Conservation (phyloP, 2,113 vertebrate genomes). For the Heptranchias perlo region DNA sequence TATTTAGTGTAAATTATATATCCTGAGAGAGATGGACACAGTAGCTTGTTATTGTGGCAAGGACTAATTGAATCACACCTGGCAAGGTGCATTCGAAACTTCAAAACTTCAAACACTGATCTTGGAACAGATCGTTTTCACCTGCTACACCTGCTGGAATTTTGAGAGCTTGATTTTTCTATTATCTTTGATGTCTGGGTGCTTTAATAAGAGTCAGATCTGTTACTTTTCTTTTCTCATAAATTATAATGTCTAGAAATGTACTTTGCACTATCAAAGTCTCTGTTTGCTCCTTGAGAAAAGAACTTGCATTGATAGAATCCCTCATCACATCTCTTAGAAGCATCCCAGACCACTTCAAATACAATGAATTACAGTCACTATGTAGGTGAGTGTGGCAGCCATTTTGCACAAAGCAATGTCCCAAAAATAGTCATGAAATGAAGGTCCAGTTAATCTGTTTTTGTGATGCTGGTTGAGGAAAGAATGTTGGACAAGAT, state of each 20-base stretch:
- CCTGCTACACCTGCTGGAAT: not conserved
- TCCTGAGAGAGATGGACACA: not conserved
- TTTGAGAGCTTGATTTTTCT: not conserved
- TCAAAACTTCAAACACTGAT: not conserved
- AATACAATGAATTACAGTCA: not conserved
- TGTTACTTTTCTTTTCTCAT: not conserved
- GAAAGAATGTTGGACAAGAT: not conserved
- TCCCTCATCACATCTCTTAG: not conserved
- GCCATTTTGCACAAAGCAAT: not conserved
- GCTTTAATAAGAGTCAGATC: not conserved
- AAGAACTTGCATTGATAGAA: not conserved
- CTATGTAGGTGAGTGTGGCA: not conserved
- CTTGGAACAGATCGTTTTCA: not conserved
- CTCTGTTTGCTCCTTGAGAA: not conserved
- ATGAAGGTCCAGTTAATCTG: not conserved
- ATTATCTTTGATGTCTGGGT: not conserved
- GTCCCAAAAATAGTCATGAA: not conserved
- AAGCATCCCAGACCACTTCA: not conserved
- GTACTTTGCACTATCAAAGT: not conserved
- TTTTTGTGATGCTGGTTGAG: not conserved
- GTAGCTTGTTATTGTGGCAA: not conserved
- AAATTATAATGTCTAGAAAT: not conserved
- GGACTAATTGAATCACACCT: not conserved
- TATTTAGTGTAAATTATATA: conserved; percentile 11
- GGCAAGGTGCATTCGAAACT: not conserved